Evolutionary conservation across 2,797 vertebrate genomes (phyloP).

Genomic region (Gouania willdenowi): DNA sequence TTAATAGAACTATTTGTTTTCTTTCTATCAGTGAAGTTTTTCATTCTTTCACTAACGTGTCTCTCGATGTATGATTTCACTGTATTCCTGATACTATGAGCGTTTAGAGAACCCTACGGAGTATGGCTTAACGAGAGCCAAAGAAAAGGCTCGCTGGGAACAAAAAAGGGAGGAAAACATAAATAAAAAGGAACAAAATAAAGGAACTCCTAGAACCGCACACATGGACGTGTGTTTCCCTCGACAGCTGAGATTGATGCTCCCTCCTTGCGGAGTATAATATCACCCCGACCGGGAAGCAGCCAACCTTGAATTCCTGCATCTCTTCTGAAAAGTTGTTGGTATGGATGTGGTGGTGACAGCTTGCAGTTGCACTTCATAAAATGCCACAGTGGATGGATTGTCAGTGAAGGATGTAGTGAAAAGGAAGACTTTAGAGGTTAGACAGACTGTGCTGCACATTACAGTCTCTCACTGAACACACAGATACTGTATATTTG

Average conservation of each 20-base stretch:
- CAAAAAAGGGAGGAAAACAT: not conserved
- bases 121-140: not conserved
- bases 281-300: constrained; percentile 50
- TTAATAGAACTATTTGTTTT: too few relatives aligned
- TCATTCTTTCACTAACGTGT: too few relatives aligned
- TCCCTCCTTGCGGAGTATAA: constrained; percentile 48
- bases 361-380: constrained; percentile 61
- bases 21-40: too few relatives aligned
- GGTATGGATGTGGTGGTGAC: constrained; percentile 42
- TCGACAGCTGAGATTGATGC: constrained; percentile 57
- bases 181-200: constrained; percentile 27
- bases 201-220: constrained; percentile 8
- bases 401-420: constrained; percentile 50
- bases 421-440: constrained; percentile 55
- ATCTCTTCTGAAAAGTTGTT: constrained; percentile 50
- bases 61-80: constrained; percentile 14
- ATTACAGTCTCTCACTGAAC: constrained; percentile 34
- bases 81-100: constrained; percentile 13
- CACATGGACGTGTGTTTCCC: constrained; percentile 32
- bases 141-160: not conserved
- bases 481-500: too few relatives aligned
- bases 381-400: constrained; percentile 61
- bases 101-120: constrained; percentile 2
- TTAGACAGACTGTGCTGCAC: constrained; percentile 43
- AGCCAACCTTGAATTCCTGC: constrained; percentile 66